Evolutionary conservation across 2,113 vertebrate genomes (phyloP), one percentile per base, ranked within the genome.

Genomic region (Herpailurus yagouaroundi): DNA sequence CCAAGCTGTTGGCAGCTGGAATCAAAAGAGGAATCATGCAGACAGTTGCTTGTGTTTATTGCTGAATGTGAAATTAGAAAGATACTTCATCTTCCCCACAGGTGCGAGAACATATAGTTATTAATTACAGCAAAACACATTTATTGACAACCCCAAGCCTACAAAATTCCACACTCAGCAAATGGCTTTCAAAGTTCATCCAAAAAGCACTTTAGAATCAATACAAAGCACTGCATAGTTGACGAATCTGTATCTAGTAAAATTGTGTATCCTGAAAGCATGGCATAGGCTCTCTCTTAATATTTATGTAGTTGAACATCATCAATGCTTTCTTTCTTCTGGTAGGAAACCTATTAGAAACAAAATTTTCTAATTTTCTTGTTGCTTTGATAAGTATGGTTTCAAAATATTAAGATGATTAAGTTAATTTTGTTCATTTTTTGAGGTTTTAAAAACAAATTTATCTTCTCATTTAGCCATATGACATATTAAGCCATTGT

Each of bases 71-170:
- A 97, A 98, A 98, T 97, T 97, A 98, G 96, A 98, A 98, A 95
- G 88, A 95, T 85, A 88, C 95, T 97, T 97, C 92, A 86, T 97
- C 97, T 97, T 97, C 95, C 76, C 97, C 95, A 98, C 98, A 98
- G 97, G 97, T 98, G 97, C 98, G 97, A 91, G 95, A 96, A 94
- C 95, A 97, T 97, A 97, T 82, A 97, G 94, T 98, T 98, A 98
- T 98, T 98, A 98, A 98, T 98, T 98, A 97, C 89, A 93, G 95
- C 77, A 97, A 97, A 98, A 96, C 97, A 97, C n/a, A 97, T 97
- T 97, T 98, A 98, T 98, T 96, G 98, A 97, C 97, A 98, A 93
- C 63, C 66, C 27, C 77, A 97, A 97, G 97, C 94, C 82, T 95
- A 55, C 90, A 97, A 96, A 98, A 98, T 93, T 77, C 95, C 90